Evolutionary conservation across 2,113 vertebrate species (phyloP).

Genomic region (Protobothrops mucrosquamatus): DNA sequence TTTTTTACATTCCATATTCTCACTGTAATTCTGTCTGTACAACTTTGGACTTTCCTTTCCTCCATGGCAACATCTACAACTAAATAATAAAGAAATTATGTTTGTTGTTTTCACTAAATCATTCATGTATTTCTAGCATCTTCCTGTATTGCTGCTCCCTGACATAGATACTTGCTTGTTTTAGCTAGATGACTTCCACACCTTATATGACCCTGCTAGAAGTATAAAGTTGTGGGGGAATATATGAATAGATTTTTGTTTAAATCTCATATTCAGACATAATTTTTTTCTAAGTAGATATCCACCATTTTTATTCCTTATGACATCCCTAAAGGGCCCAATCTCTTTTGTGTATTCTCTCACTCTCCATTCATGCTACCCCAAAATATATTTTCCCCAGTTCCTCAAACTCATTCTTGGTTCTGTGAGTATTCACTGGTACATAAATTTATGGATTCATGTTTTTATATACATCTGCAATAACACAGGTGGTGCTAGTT

Average conservation of each 20-base stretch:
- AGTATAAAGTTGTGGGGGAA: too few species aligned
- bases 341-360: neutral
- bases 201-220: neutral
- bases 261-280: neutral
- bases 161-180: neutral
- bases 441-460: neutral
- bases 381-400: neutral
- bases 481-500: neutral
- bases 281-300: neutral
- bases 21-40: neutral
- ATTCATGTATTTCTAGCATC: neutral
- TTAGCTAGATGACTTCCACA: neutral
- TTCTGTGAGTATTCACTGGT: neutral
- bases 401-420: neutral
- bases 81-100: neutral
- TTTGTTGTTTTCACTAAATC: neutral
- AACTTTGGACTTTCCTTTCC: neutral
- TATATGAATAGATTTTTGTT: neutral
- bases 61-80: neutral
- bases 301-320: neutral
- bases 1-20: neutral
- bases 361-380: neutral
- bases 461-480: neutral
- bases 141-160: neutral
- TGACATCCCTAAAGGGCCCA: neutral